These are phyloP conservation scores for Taxidea taxus DNA, from an alignment of 2,113 vertebrate species.

Conservation along the genomic window DNA sequence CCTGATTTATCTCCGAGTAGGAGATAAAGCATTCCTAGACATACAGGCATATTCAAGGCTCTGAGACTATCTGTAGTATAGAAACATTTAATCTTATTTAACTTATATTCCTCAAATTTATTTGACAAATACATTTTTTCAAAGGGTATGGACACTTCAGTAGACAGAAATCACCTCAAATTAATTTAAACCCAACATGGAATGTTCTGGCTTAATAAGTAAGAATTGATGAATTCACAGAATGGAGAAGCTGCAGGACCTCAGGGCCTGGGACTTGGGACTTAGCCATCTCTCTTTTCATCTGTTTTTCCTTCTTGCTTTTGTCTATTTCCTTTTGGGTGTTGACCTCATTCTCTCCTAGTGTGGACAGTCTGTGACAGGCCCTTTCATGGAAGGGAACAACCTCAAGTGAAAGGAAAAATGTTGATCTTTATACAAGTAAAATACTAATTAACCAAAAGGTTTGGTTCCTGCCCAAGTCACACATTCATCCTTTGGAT, in stretches of 20 bases:
- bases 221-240: neutral
- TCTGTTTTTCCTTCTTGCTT: neutral
- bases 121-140: neutral
- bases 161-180: conserved; percentile 20
- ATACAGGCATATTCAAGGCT: neutral
- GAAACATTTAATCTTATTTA: neutral
- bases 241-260: neutral
- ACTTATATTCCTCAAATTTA: neutral
- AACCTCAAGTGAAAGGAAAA: neutral
- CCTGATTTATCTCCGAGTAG: neutral
- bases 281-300: neutral
- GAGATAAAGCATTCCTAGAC: neutral
- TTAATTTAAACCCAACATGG: neutral
- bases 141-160: neutral
- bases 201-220: neutral
- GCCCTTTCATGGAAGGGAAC: neutral
- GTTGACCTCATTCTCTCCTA: neutral
- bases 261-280: neutral
- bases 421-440: neutral
- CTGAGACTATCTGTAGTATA: neutral
- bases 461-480: neutral
- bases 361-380: neutral
- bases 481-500: neutral
- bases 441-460: neutral
- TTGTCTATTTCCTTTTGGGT: neutral